Evolutionary conservation across 2,797 vertebrate genomes (phyloP).

Genomic region (Sus cebifrons): DNA sequence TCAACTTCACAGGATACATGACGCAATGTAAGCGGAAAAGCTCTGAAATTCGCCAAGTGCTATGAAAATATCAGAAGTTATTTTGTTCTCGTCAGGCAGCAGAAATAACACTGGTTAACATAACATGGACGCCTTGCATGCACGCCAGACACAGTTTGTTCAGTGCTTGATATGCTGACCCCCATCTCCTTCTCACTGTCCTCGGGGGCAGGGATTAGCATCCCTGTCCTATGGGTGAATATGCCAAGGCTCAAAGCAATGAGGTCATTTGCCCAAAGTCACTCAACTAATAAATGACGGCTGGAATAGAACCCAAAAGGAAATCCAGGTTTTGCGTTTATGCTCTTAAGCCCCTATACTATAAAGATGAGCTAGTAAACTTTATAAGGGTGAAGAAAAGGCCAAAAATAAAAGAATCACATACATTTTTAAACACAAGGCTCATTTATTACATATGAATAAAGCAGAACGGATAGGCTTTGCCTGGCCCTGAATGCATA

Average conservation of each 20-base stretch:
- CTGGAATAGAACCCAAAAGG: neutral
- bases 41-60: constrained; percentile 47
- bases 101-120: constrained; percentile 19
- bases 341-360: neutral
- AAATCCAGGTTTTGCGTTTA: neutral
- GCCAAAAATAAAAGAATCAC: neutral
- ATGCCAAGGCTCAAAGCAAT: neutral
- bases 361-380: neutral
- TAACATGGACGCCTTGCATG: neutral
- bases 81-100: neutral
- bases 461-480: neutral
- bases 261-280: neutral
- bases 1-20: neutral
- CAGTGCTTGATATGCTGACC: neutral
- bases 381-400: neutral
- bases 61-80: constrained; percentile 37
- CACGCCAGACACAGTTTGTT: neutral
- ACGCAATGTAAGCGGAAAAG: neutral
- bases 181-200: neutral
- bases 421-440: neutral
- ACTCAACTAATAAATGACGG: neutral
- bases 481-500: neutral
- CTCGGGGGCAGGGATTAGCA: neutral
- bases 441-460: neutral
- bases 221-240: neutral